Conservation (phyloP, 2,888 invertebrate species). For the Beris morrisii region DNA sequence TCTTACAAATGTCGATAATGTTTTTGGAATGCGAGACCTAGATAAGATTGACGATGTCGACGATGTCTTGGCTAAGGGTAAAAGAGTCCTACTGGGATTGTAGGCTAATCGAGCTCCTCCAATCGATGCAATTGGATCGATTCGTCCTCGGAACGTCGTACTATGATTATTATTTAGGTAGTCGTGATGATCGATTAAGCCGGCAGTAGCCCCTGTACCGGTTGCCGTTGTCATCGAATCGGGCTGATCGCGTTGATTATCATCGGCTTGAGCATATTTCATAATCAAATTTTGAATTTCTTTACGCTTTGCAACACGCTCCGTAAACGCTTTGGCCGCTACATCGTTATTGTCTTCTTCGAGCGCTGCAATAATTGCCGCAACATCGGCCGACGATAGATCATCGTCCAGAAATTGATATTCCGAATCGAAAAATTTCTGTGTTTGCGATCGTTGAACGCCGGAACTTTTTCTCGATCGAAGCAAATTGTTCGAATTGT, state of each 20-base stretch:
- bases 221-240: background rate
- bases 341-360: slow-evolving; percentile 56
- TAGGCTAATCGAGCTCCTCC: slow-evolving; percentile 17
- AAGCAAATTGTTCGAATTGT: slow-evolving; percentile 1
- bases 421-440: slow-evolving; percentile 47
- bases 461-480: slow-evolving; percentile 11
- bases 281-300: slow-evolving; percentile 80
- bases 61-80: slow-evolving; percentile 47
- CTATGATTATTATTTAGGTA: slow-evolving; percentile 38
- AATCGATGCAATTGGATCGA: slow-evolving; percentile 5
- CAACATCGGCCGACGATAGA: slow-evolving; percentile 59
- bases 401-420: slow-evolving; percentile 52
- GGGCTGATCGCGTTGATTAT: slow-evolving; percentile 59
- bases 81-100: slow-evolving; percentile 6
- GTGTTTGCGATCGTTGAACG: slow-evolving; percentile 45
- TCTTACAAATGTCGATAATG: slow-evolving; percentile 57
- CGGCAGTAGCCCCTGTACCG: background rate
- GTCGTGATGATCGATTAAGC: background rate
- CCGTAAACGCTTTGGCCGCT: slow-evolving; percentile 60
- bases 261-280: slow-evolving; percentile 80
- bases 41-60: slow-evolving; percentile 59
- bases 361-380: slow-evolving; percentile 58
- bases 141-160: slow-evolving; percentile 34
- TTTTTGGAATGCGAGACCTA: slow-evolving; percentile 58
- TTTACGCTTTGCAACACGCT: slow-evolving; percentile 78